Evolutionary conservation across 2,888 invertebrate species (phyloP), one percentile per base, ranked within the genome.

Genomic region (Sminthurides aquaticus): DNA sequence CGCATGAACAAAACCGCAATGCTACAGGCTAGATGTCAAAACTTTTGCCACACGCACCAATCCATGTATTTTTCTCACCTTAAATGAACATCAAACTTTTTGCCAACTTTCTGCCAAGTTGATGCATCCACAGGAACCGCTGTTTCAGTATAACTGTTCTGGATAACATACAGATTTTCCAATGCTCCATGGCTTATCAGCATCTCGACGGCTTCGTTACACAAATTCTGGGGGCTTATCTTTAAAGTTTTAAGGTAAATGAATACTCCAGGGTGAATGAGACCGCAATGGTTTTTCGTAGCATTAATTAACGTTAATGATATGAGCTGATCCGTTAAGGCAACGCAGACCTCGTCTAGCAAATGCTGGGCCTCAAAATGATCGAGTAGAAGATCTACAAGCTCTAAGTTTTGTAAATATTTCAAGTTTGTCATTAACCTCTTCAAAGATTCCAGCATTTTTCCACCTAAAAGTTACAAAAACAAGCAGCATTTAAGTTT

Each of bases 231-330:
- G 2, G 87, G 87, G 70, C 87, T 70, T 8, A 73, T 69, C 65
- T 67, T 67, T 1, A 73, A 60, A 26, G 71, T 59, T 20, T 61
- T 80, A 63, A 91, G 81, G 77, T 88, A 87, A 26, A 88, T 77
- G 77, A 91, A 90, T 28, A 88, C 84, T 0, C 88, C 88, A 27
- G 87, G 84, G 75, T 90, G 89, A 67, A 89, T 79, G 24, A 91
- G 80, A 29, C 87, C 85, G 74, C 86, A 88, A 57, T 83, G 83
- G 3, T 81, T 79, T 73, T 85, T 86, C 0, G 90, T 89, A 2
- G 87, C 82, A 78, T 91, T 91, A 5, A 90, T 82, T n/a, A 91
- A 76, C 64, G 84, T 82, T 26, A 91, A 79, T 1, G 83, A 82
- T 22, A 79, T 78, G 74, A 91, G 80, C 3, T 84, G 83, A 56